Evolutionary conservation across 1,140 invertebrate species (phyloP).

Genomic region (Panagrolaimus sp.): DNA sequence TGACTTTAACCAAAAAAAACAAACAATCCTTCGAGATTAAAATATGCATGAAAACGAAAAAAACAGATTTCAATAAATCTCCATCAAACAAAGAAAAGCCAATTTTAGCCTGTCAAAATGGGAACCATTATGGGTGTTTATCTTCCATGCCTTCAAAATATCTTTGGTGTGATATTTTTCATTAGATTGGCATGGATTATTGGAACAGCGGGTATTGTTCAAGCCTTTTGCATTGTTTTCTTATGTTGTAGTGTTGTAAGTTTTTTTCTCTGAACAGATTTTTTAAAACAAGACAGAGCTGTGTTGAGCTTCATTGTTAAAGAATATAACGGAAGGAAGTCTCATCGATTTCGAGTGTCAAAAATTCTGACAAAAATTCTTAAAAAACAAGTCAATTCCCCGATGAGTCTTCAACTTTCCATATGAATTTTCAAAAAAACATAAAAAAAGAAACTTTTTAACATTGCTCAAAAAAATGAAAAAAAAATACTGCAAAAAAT

Average conservation of each 20-base stretch:
- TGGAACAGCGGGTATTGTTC: slow-evolving; percentile 86
- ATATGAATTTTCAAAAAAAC: not conserved
- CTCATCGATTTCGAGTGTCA: no score
- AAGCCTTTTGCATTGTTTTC: slow-evolving; percentile 88
- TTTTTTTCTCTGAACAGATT: slow-evolving; percentile 17
- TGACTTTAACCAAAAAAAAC: no score
- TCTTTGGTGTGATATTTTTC: slow-evolving; percentile 97
- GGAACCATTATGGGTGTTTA: slow-evolving; percentile 96
- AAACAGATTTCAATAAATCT: no score
- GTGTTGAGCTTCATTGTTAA: no score
- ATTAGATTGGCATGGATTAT: slow-evolving; percentile 98
- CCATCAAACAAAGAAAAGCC: no score
- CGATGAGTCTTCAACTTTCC: no score
- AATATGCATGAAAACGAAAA: no score
- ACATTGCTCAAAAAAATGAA: not conserved
- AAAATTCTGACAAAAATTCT: no score
- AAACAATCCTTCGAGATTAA: no score
- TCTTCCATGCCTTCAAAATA: slow-evolving; percentile 96
- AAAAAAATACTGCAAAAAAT: not conserved
- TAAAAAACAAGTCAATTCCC: no score
- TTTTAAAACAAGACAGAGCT: not conserved
- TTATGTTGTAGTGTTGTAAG: slow-evolving; percentile 91
- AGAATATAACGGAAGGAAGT: no score
- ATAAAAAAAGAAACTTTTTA: slow-evolving; percentile 6
- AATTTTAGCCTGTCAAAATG: slow-evolving; percentile 63